Evolutionary conservation across 92 coral and sea anemone species (phyloP).

Genomic region (Actinernus sp.): DNA sequence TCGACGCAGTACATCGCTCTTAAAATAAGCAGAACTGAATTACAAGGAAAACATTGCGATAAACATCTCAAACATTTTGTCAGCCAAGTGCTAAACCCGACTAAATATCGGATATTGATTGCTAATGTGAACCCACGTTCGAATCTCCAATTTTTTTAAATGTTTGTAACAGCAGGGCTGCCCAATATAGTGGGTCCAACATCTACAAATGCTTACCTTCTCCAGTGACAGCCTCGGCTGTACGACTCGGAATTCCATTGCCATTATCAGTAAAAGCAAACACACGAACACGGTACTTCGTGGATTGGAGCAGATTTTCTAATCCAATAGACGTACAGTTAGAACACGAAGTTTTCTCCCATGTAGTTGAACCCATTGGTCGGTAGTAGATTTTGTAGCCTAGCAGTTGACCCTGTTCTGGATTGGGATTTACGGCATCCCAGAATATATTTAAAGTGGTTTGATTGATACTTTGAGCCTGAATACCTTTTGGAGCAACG

Average conservation of each 20-base stretch:
- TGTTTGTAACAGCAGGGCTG: no score
- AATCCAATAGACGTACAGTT: constrained; percentile 1
- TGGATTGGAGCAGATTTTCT: neutral
- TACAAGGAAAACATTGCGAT: no score
- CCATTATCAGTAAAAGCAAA: constrained; percentile 20
- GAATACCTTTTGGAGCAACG: constrained; percentile 3
- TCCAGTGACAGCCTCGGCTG: neutral
- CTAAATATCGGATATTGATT: no score
- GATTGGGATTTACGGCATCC: constrained; percentile 34
- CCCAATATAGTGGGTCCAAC: no score
- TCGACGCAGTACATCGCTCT: no score
- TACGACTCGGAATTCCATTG: constrained; percentile 27
- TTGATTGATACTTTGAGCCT: neutral
- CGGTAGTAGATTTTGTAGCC: constrained; percentile 15
- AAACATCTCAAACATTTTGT: no score
- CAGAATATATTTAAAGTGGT: constrained; percentile 9
- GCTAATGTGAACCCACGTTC: no score
- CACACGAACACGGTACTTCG: constrained; percentile 9
- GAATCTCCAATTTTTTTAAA: no score
- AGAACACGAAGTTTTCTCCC: neutral
- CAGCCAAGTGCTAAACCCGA: no score
- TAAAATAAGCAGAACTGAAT: no score
- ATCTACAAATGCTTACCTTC: constrained; percentile 2
- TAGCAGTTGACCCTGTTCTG: constrained; percentile 24
- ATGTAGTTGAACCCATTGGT: neutral